Conservation (phyloP, 2,888 invertebrate genomes). For the Cheilosia soror region DNA sequence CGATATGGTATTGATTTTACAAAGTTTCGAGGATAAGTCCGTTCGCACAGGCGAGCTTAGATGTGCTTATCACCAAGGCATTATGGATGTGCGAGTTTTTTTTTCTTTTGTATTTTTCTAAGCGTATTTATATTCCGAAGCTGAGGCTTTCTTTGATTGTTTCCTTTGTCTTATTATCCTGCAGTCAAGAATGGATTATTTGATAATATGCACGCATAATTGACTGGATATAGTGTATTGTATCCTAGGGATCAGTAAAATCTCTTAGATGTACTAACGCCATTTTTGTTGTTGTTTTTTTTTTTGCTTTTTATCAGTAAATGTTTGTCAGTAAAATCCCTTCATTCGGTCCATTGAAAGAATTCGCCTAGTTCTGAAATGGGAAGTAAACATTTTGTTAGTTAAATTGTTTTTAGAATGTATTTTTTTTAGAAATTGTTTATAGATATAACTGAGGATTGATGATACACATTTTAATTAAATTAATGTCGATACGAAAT, state of each 20-base stretch:
- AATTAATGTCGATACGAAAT: no score
- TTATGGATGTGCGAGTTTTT: constrained; percentile 38
- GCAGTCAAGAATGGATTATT: constrained; percentile 34
- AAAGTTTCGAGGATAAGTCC: constrained; percentile 19
- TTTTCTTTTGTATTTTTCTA: background rate
- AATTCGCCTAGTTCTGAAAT: constrained; percentile 37
- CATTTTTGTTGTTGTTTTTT: constrained; percentile 46
- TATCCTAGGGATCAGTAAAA: constrained; percentile 63
- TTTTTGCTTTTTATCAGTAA: constrained; percentile 1
- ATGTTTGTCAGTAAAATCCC: constrained; percentile 33
- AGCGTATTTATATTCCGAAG: constrained; percentile 28
- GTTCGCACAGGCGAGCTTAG: constrained; percentile 50
- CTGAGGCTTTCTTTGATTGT: background rate
- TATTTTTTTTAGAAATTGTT: no score
- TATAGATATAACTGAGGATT: no score
- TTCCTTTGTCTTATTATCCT: constrained; percentile 13
- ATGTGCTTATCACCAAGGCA: constrained; percentile 68
- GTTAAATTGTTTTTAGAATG: no score
- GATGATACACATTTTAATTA: no score
- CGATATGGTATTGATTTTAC: constrained; percentile 25
- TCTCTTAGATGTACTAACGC: constrained; percentile 54
- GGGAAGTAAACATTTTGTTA: background rate
- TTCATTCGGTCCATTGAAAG: constrained; percentile 42
- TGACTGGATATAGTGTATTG: constrained; percentile 53
- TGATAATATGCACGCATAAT: constrained; percentile 58